Percentiles rank a stretch among this genome's conserved stretches.
Conservation (phyloP, 2,113 vertebrate species). For the Aspidoscelis tigris region DNA sequence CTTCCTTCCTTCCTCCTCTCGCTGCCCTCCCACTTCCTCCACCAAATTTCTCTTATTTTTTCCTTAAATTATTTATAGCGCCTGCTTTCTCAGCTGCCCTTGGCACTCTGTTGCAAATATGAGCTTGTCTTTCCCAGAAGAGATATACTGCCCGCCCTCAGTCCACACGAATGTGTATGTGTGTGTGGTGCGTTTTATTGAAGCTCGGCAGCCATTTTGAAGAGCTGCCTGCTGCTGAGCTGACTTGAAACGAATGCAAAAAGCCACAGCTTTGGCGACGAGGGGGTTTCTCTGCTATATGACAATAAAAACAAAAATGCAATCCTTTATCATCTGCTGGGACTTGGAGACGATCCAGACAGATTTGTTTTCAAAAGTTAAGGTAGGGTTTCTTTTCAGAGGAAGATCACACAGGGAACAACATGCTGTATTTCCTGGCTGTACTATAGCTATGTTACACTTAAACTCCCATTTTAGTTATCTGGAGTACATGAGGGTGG, state of each 20-base stretch:
- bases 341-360: neutral
- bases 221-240: neutral
- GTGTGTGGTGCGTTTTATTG: neutral
- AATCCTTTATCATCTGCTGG: neutral
- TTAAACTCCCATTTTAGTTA: no score
- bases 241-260: neutral
- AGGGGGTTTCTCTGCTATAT: neutral
- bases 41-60: constrained; percentile 48
- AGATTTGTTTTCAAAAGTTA: neutral
- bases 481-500: no score
- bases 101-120: constrained; percentile 49
- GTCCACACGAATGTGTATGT: constrained; percentile 27
- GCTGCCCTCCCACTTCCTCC: neutral
- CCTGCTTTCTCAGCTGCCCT: constrained; percentile 46
- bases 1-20: constrained; percentile 18
- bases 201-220: constrained; percentile 2
- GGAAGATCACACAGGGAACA: neutral
- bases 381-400: no score
- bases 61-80: constrained; percentile 63
- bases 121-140: constrained; percentile 32
- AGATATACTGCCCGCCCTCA: constrained; percentile 29
- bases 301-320: neutral
- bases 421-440: no score
- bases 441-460: no score
- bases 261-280: constrained; percentile 16